Base-by-base conservation (phyloP, 1,140 invertebrate species). In the Drosophila santomea region DNA sequence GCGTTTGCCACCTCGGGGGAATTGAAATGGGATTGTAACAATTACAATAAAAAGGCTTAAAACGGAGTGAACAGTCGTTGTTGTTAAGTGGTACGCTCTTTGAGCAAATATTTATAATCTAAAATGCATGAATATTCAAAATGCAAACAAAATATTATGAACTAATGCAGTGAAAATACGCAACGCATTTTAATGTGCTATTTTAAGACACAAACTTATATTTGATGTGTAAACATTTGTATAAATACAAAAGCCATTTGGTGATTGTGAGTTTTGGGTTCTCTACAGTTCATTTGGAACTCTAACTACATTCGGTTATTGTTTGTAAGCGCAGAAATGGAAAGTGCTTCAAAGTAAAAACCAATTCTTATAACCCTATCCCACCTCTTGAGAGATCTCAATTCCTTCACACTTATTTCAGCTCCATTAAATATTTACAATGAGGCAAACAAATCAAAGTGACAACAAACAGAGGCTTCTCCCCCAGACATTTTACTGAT, bases 351-450 rank as follows among this genome's bases (percentile, higher is more conserved):
- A 41, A 15, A 43, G 14, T 12, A 35, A 7, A 51, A 64, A 17
- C 32, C 15, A 17, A 48, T 41, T 63, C 20, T 32, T 39, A 25
- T 32, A 47, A 67, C 20, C 35, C 45, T 3, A 36, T 50, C 17
- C n/a, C 62, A 58, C 44, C 47, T 51, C 17, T n/a, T 2, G 14
- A 23, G 45, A 43, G 59, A 8, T 36, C 59, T 68, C 63, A 48
- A 52, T 62, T 75, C 41, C 48, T 48, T 73, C 43, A 41, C 74
- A 64, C 74, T 85, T 69, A 73, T 60, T 88, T 88, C 80, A 74
- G 84, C 59, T 77, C 83, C 80, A 88, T 88, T 88, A 89, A 88
- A 89, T 88, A 88, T 88, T 88, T 89, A 88, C 71, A 79, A 73
- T 77, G 67, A 80, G 47, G 54, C 61, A 60, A 69, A 88, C 75